These are phyloP conservation scores for Oncorhynchus clarkii DNA, from an alignment of 2,113 vertebrate genomes.

Conservation along the genomic window DNA sequence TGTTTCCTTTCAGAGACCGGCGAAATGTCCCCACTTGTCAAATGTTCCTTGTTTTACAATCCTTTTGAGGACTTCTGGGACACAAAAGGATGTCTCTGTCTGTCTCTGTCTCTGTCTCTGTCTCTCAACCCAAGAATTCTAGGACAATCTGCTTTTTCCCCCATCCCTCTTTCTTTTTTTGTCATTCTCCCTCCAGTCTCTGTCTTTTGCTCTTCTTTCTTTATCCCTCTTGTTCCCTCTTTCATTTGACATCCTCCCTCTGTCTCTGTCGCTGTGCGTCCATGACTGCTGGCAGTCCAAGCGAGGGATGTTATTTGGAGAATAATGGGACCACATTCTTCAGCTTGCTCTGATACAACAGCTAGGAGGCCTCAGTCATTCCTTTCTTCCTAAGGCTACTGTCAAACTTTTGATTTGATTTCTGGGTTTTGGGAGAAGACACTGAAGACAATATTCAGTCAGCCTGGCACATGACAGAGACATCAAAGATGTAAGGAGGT, in stretches of 20 bases:
- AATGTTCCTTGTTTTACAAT: no score
- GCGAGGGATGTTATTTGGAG: neutral
- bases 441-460: no score
- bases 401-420: neutral
- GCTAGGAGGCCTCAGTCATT: neutral
- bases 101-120: neutral
- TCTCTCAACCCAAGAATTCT: constrained; percentile 30
- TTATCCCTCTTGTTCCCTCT: neutral
- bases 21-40: no score
- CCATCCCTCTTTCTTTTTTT: constrained; percentile 1
- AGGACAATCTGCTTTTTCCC: constrained; percentile 8
- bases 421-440: neutral
- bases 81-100: no score
- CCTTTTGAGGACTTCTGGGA: no score
- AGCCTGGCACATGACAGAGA: no score
- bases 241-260: neutral
- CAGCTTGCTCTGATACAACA: neutral
- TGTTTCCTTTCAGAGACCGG: no score
- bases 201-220: constrained; percentile 1
- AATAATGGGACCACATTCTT: neutral
- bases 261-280: constrained; percentile 5
- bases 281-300: neutral
- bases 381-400: neutral
- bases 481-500: neutral
- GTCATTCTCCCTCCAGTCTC: neutral